phyloP scores from a whole-genome alignment of 2,113 vertebrate species.

The Amazona vittata region DNA sequence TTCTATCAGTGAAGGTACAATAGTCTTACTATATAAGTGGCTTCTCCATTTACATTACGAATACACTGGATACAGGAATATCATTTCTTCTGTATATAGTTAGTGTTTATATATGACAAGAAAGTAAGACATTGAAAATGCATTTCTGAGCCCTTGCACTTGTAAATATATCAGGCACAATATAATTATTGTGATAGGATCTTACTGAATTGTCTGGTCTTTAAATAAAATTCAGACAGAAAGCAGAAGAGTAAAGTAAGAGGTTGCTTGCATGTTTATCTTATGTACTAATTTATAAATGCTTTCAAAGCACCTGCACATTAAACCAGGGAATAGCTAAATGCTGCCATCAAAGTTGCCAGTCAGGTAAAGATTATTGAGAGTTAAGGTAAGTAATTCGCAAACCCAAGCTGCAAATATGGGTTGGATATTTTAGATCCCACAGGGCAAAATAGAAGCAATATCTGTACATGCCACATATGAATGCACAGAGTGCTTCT shows the following conservation, averaged over 20 bases:
- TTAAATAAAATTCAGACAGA: not conserved
- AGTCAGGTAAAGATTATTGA: constrained; percentile 8
- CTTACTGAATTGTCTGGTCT: not conserved
- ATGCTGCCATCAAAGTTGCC: not conserved
- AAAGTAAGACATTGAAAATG: not conserved
- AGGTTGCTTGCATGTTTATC: not conserved
- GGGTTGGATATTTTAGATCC: not conserved
- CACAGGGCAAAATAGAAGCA: not conserved
- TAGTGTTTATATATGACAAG: not conserved
- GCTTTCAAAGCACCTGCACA: not conserved
- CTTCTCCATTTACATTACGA: not conserved
- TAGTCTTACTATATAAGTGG: not conserved
- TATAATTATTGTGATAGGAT: not conserved
- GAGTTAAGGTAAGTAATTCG: not conserved
- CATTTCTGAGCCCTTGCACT: not conserved
- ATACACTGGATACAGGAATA: not conserved
- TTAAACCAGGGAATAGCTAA: not conserved
- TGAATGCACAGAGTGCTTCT: not conserved
- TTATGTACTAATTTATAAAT: not conserved
- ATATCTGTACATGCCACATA: not conserved
- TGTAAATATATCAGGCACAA: not conserved
- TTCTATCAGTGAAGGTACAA: not conserved
- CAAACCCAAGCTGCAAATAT: not conserved
- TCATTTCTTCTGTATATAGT: not conserved
- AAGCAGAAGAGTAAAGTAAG: not conserved